Base-by-base conservation (phyloP, 2,888 invertebrate genomes). In the Oscheius onirici region DNA sequence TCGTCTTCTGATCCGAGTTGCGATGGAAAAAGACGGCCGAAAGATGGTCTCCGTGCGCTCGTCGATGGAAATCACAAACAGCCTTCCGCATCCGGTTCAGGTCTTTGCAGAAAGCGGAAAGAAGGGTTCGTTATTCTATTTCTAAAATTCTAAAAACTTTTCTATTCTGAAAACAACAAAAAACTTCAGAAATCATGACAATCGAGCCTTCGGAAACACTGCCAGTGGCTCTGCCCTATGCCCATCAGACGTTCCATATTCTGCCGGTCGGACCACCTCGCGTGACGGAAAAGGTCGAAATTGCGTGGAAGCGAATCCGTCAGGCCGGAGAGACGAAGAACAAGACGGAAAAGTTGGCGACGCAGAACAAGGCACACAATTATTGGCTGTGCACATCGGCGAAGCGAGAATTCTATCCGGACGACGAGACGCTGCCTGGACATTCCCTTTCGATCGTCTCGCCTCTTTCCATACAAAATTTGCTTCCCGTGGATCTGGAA, bases 21-120 rank as follows among this genome's bases (percentile, higher is more conserved):
- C 93, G 0, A 90, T 96, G 76, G 95, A 95, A 88, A 95, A 95
- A 0, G 94, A 95, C 1, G 97, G 97, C 0, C 92, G 94, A 83
- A 97, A 97, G 89, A 90, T 97, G 81, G 93, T 96, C 66, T 93
- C 94, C 10, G 93, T 97, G 17, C 92, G 96, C 74, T 97, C 97
- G 10, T 94, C 95, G 34, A 90, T 97, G 75, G 91, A 92, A 81
- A 90, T 96, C 10, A 71, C 72, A 28, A 82, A 82, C 67, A 69
- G 74, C 54, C 54, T 82, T 10, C 78, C 82, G 3, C 78, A 82
- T 69, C 72, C 75, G 11, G 73, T 82, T n/a, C 71, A 72, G 11
- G 74, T 82, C 10, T 79, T 70, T 34, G 73, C 77, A 6, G 75
- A 76, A 20, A 73, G 72, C 41, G 58, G 73, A 6, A 72, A 34